A percentile compares a stretch with the other conserved stretches of the same genome.
Evolutionary conservation across 1,140 invertebrate species (phyloP).

Genomic region (Diorhabda sublineata): DNA sequence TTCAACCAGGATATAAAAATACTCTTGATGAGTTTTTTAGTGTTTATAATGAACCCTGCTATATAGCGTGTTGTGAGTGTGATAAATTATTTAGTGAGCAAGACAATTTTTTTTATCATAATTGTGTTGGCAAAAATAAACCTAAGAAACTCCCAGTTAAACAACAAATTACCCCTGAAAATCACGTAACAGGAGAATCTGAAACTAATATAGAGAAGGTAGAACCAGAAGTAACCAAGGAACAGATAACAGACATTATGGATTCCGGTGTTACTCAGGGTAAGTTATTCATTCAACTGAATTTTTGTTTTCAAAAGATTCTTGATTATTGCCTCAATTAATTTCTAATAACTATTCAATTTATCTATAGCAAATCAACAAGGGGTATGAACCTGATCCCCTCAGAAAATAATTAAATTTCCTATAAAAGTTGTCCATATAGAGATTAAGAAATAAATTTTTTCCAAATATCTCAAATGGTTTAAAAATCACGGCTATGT

Average conservation of each 20-base stretch:
- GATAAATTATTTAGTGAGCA: slow-evolving; percentile 67
- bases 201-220: neutral
- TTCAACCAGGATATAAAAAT: slow-evolving; percentile 60
- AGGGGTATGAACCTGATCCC: too few species aligned
- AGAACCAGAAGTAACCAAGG: neutral
- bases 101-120: slow-evolving; percentile 68
- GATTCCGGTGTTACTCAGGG: neutral
- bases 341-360: too few species aligned
- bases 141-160: slow-evolving; percentile 26
- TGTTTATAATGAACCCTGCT: slow-evolving; percentile 62
- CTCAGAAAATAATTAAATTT: too few species aligned
- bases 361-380: too few species aligned
- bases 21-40: slow-evolving; percentile 61
- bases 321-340: too few species aligned
- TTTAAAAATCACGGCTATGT: too few species aligned
- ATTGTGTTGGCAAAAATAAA: slow-evolving; percentile 49
- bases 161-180: slow-evolving; percentile 34
- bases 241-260: slow-evolving; percentile 5
- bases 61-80: slow-evolving; percentile 73
- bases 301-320: too few species aligned
- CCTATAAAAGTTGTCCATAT: too few species aligned
- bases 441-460: too few species aligned
- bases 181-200: slow-evolving; percentile 39
- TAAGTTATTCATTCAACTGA: neutral
- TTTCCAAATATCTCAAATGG: too few species aligned